phyloP scores from a whole-genome alignment of 2,888 invertebrate genomes.

The Diachrysia chrysitis region DNA sequence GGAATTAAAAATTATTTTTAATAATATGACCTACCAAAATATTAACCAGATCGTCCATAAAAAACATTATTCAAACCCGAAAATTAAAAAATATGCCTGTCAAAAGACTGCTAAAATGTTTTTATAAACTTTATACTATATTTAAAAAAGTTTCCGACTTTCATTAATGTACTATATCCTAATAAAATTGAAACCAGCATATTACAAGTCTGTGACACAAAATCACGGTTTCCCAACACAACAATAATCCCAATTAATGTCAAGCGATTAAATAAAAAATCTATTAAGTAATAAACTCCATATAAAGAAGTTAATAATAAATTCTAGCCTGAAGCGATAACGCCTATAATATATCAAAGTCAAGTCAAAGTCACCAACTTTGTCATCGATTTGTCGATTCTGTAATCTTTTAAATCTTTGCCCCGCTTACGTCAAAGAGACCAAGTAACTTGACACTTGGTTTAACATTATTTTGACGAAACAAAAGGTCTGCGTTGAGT shows the following conservation, averaged over 20 bases:
- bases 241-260: not conserved
- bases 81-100: no score
- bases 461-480: not conserved
- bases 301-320: constrained; percentile 26
- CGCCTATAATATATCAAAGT: constrained; percentile 39
- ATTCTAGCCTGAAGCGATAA: constrained; percentile 21
- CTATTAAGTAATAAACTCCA: constrained; percentile 16
- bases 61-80: no score
- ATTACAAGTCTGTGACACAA: constrained; percentile 8
- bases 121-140: no score
- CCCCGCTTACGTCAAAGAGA: constrained; percentile 33
- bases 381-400: constrained; percentile 36
- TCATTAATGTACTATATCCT: no score
- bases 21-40: no score
- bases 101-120: no score
- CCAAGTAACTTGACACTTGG: constrained; percentile 22
- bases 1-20: no score
- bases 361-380: constrained; percentile 36
- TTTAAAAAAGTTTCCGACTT: no score
- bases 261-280: constrained; percentile 24
- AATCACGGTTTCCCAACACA: not conserved
- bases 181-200: not conserved
- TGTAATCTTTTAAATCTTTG: constrained; percentile 48
- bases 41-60: no score
- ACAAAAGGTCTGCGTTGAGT: constrained; percentile 50